Conservation (phyloP, 64 coral and sea anemone species). For the Stichodactyla mertensii region DNA sequence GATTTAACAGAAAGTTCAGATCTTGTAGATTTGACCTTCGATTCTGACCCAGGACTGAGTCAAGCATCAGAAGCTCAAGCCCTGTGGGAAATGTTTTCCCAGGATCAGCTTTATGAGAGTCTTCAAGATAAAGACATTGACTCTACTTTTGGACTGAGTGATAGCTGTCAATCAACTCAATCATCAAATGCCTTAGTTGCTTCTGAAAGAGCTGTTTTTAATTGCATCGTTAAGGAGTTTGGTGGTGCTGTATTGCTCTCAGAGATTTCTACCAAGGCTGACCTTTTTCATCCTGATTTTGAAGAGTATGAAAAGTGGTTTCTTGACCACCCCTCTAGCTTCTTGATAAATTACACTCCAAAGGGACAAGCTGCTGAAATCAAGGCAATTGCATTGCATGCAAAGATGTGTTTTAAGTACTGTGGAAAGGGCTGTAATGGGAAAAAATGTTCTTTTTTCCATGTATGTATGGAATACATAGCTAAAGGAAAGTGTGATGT, state of each 20-base stretch:
- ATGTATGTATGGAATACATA: conserved; percentile 55
- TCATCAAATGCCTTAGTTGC: neutral
- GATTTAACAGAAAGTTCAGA: neutral
- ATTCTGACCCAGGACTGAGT: conserved; percentile 1
- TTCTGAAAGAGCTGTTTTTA: conserved; percentile 52
- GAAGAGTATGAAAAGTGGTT: conserved; percentile 48
- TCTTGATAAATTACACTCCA: conserved; percentile 44
- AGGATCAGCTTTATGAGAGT: neutral
- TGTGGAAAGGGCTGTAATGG: neutral
- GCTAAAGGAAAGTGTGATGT: conserved; percentile 32
- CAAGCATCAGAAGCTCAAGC: conserved; percentile 4
- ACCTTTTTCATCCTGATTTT: conserved; percentile 44
- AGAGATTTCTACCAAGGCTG: conserved; percentile 24
- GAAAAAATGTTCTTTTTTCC: conserved; percentile 47
- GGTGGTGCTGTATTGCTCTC: conserved; percentile 33
- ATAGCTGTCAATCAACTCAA: neutral
- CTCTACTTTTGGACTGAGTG: neutral
- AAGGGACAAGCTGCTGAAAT: conserved; percentile 46
- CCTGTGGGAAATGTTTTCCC: neutral
- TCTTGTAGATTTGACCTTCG: conserved; percentile 23
- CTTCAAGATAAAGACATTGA: conserved; percentile 8
- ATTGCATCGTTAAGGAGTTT: conserved; percentile 41
- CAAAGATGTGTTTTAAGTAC: conserved; percentile 57
- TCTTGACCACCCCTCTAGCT: conserved; percentile 19
- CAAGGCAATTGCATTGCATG: conserved; percentile 15